Conservation (phyloP, 2,888 invertebrate species). For the Pollenia amentaria region DNA sequence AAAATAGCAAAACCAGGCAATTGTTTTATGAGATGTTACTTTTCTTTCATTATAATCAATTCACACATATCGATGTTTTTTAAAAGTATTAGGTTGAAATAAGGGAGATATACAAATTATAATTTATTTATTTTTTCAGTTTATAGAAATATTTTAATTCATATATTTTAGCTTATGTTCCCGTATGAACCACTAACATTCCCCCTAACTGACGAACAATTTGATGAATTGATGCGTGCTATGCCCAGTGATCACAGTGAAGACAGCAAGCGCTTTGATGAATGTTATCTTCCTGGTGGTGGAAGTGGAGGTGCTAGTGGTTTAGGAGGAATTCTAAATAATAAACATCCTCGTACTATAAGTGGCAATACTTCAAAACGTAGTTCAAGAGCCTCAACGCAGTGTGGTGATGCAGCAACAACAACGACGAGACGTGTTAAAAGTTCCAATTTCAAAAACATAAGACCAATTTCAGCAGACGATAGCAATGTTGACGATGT, state of each 20-base stretch:
- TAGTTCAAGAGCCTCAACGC: constrained; percentile 64
- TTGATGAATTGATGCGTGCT: constrained; percentile 84
- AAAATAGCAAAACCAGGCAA: no score
- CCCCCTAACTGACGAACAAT: constrained; percentile 89
- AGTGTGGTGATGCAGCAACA: constrained; percentile 55
- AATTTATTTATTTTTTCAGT: neutral
- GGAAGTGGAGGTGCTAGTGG: constrained; percentile 38
- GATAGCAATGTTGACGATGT: constrained; percentile 72
- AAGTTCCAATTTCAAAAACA: constrained; percentile 56
- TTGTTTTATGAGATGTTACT: no score
- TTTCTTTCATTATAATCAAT: no score
- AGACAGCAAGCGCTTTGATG: constrained; percentile 67
- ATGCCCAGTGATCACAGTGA: constrained; percentile 74
- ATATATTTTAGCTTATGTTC: constrained; percentile 86
- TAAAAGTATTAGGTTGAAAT: no score
- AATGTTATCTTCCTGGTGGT: constrained; percentile 66
- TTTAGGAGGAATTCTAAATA: constrained; percentile 32
- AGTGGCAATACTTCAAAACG: constrained; percentile 64
- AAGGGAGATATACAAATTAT: no score
- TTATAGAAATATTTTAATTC: constrained; percentile 60
- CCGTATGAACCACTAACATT: constrained; percentile 91
- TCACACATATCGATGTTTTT: no score
- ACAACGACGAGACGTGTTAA: constrained; percentile 51
- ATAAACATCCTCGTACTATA: constrained; percentile 51
- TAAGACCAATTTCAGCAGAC: constrained; percentile 54